Evolutionary conservation across 2,888 invertebrate genomes (phyloP), one percentile per base, ranked within the genome.

Genomic region (Netelia virgata): DNA sequence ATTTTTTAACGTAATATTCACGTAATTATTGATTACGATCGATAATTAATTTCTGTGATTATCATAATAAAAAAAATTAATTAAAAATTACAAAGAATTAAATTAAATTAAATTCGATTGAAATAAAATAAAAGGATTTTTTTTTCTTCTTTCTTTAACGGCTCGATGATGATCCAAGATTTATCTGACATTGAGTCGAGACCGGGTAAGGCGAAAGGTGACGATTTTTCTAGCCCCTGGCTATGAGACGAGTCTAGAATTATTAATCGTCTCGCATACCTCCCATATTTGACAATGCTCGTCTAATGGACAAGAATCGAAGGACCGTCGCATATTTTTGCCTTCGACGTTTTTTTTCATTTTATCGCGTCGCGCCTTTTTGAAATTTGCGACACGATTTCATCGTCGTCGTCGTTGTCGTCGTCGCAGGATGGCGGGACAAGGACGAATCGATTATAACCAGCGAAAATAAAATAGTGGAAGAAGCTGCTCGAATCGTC

Each of bases 181-280:
- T 69, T 53, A 53, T 69, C 47, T 70, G 73, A 50, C 73, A 63
- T 63, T 50, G 73, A 74, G n/a, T 18, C 8, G 36, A 14, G n/a
- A 50, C 50, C 28, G 28, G 36, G 36, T 50, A 11, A 16, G 47
- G 10, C 14, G 10, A 47, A 47, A 47, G 47, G 47, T 47, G 47
- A 47, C 10, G 47, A 47, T 47, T 47, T 43, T 47, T 36, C 18
- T 14, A 36, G 18, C 47, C n/a, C 53, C 18, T 14, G 53, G 18
- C 47, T 11, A 47, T 43, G 50, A 43, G 20, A 61, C 64, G 57
- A 57, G 70, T 11, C 66, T 66, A 57, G 77, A 77, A 82, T 83
- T 74, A 77, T 73, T 78, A 78, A 82, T 78, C 66, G 28, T 55
- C 55, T 55, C 53, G 28, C 28, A 11, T 18, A 23, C 28, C 23